Evolutionary conservation across 2,797 vertebrate species (phyloP).

Genomic region (Arctocebus calabarensis): DNA sequence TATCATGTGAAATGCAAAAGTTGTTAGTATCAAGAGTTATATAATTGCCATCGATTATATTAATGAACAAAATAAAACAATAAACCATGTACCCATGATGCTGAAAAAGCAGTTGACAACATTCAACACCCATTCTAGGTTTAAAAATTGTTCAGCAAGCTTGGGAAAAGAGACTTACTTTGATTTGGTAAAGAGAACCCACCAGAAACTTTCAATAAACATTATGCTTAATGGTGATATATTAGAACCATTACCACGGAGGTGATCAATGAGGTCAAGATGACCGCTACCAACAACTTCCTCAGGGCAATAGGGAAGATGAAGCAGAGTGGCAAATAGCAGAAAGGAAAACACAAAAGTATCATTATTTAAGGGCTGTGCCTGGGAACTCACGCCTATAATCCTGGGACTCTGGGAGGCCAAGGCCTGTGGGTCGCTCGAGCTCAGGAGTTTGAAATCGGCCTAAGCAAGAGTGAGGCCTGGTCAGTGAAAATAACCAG

Average conservation of each 20-base stretch:
- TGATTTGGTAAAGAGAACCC: neutral
- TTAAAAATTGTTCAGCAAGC: neutral
- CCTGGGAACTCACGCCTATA: neutral
- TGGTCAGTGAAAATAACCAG: no score
- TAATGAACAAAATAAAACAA: conserved; percentile 55
- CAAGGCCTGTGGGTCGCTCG: no score
- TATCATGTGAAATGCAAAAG: neutral
- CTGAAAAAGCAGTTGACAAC: neutral
- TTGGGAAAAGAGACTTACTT: neutral
- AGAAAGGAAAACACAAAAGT: neutral
- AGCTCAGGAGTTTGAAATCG: no score
- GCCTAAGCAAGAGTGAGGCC: no score
- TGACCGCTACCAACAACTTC: neutral
- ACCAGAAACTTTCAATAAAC: neutral
- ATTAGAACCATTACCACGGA: neutral
- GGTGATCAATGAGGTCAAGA: neutral
- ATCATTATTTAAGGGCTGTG: neutral
- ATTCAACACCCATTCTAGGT: neutral
- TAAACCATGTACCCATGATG: neutral
- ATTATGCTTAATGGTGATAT: neutral
- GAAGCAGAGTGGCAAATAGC: neutral
- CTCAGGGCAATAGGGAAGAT: neutral
- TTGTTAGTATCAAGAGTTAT: neutral
- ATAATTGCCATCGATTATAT: neutral
- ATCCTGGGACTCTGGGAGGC: no score